Percentiles rank a stretch among this genome's conserved stretches.
phyloP scores from a whole-genome alignment of 2,797 vertebrate genomes.

The Thaleichthys pacificus region DNA sequence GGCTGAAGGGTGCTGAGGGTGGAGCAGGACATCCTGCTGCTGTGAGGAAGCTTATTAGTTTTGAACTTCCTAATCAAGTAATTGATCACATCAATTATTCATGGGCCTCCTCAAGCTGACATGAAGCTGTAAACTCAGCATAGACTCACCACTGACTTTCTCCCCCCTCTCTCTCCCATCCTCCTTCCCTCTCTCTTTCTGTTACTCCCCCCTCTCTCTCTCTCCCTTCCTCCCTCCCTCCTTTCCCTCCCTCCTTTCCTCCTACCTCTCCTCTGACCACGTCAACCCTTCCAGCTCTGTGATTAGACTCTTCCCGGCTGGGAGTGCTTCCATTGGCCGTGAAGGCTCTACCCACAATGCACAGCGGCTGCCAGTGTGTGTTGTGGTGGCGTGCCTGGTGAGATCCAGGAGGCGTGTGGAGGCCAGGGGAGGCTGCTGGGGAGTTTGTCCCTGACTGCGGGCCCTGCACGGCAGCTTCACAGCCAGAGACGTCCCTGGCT shows the following conservation, averaged over 20 bases:
- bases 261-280: conserved; percentile 63
- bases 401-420: conserved; percentile 61
- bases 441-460: too few species aligned
- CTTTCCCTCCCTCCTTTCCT: conserved; percentile 56
- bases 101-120: conserved; percentile 68
- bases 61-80: conserved; percentile 70
- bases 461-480: neutral
- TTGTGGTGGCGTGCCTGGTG: conserved; percentile 56
- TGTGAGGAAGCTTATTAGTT: conserved; percentile 70
- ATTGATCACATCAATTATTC: conserved; percentile 78
- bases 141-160: conserved; percentile 42
- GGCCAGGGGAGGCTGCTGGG: neutral
- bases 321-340: conserved; percentile 32
- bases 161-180: conserved; percentile 14
- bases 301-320: conserved; percentile 55
- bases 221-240: conserved; percentile 62
- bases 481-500: conserved; percentile 16
- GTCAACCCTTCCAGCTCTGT: conserved; percentile 59
- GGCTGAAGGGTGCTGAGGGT: conserved; percentile 41
- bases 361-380: conserved; percentile 68
- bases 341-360: conserved; percentile 62
- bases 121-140: conserved; percentile 71
- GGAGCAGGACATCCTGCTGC: conserved; percentile 58
- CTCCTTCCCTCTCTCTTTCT: conserved; percentile 63
- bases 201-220: conserved; percentile 25